These are phyloP conservation scores for Altica lythri DNA, from an alignment of 2,888 invertebrate genomes.

Conservation along the genomic window DNA sequence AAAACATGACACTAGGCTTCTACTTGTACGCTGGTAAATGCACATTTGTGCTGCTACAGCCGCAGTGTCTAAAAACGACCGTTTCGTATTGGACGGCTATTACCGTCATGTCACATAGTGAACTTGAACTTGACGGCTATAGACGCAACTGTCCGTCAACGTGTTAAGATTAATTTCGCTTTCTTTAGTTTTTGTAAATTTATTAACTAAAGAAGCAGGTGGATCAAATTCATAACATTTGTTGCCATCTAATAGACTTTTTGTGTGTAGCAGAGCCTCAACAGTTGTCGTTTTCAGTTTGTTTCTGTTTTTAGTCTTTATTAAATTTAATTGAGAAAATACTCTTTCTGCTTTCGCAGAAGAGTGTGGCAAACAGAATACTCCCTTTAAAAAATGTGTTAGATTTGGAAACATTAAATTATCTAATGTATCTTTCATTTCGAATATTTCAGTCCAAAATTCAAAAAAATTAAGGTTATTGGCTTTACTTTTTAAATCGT, in stretches of 20 bases:
- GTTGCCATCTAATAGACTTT: constrained; percentile 7
- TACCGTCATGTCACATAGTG: too few relatives aligned
- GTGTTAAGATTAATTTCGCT: not conserved
- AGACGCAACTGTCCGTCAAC: too few relatives aligned
- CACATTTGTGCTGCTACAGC: too few relatives aligned
- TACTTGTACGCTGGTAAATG: too few relatives aligned
- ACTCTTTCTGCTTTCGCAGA: too few relatives aligned
- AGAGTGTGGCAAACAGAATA: constrained; percentile 28
- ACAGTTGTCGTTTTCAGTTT: constrained; percentile 17
- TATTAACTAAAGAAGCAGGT: not conserved
- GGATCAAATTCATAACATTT: constrained; percentile 7
- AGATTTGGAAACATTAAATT: constrained; percentile 14
- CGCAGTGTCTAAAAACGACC: too few relatives aligned
- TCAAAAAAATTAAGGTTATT: too few relatives aligned
- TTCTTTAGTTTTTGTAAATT: not conserved
- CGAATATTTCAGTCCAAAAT: constrained; percentile 11
- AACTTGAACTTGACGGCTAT: too few relatives aligned
- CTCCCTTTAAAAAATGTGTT: constrained; percentile 14
- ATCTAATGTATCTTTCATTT: constrained; percentile 14
- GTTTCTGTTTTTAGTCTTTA: constrained; percentile 29
- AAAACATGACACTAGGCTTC: too few relatives aligned
- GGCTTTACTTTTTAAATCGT: not conserved
- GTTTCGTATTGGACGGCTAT: too few relatives aligned
- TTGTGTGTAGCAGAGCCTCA: constrained; percentile 18
- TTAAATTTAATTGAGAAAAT: constrained; percentile 28